These are phyloP conservation scores for Hycleus cichorii DNA, from an alignment of 1,140 invertebrate species.

Conservation along the genomic window DNA sequence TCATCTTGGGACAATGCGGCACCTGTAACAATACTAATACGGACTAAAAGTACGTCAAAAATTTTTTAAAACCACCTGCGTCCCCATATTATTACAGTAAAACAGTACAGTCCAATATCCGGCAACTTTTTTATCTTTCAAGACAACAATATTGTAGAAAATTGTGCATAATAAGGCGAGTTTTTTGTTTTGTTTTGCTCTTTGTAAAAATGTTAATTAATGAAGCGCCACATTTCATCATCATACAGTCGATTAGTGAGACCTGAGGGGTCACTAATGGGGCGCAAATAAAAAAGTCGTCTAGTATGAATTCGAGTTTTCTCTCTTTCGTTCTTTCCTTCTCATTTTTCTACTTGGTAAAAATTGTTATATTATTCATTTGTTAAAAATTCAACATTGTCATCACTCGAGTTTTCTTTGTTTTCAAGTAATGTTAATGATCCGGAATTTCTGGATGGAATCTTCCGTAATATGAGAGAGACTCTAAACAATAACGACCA, in stretches of 20 bases:
- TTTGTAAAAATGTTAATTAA: background rate
- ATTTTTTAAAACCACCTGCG: conserved; percentile 11
- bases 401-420: background rate
- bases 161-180: background rate
- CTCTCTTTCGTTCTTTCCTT: background rate
- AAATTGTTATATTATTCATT: conserved; percentile 18
- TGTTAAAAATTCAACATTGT: conserved; percentile 4
- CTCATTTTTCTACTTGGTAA: background rate
- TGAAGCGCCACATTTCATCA: too few relatives aligned
- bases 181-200: background rate
- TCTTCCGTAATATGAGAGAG: too few relatives aligned
- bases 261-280: conserved; percentile 14
- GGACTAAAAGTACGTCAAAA: conserved; percentile 9
- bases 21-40: conserved; percentile 12
- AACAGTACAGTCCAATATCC: background rate
- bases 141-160: background rate
- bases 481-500: too few relatives aligned
- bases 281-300: conserved; percentile 7
- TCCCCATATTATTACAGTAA: background rate
- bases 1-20: conserved; percentile 3
- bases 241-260: conserved; percentile 12
- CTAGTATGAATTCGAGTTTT: background rate
- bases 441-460: too few relatives aligned
- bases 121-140: too few relatives aligned
- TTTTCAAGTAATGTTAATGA: too few relatives aligned